Evolutionary conservation across 64 coral and sea anemone genomes (phyloP).

Genomic region (Astreopora myriophthalma): DNA sequence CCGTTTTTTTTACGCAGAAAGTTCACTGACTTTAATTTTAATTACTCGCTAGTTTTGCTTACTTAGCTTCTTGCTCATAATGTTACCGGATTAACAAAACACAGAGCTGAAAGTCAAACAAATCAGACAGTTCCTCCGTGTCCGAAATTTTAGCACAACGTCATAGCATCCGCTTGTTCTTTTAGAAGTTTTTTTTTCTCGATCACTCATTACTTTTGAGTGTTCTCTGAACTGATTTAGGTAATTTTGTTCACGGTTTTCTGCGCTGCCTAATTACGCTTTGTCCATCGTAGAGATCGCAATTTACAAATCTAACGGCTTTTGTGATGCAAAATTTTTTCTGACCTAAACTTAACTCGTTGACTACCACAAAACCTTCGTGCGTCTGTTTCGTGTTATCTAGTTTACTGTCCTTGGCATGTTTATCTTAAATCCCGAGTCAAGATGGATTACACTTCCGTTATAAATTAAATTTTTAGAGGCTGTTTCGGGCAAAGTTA

Average conservation of each 20-base stretch:
- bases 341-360: neutral
- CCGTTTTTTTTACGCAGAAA: neutral
- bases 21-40: neutral
- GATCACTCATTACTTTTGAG: neutral
- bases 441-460: neutral
- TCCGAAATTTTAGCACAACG: neutral
- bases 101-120: slow-evolving; percentile 6
- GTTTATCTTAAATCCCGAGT: neutral
- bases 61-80: neutral
- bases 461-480: neutral
- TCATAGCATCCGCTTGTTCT: neutral
- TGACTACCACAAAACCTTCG: neutral
- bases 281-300: neutral
- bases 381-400: neutral
- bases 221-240: neutral
- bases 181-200: neutral
- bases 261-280: neutral
- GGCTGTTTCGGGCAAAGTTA: neutral
- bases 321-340: slow-evolving; percentile 44
- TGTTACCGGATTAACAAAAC: slow-evolving; percentile 6
- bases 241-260: neutral
- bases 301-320: neutral
- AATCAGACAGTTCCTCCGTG: neutral
- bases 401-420: neutral
- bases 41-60: neutral